phyloP scores from a whole-genome alignment of 2,113 vertebrate genomes.

The Panthera tigris region DNA sequence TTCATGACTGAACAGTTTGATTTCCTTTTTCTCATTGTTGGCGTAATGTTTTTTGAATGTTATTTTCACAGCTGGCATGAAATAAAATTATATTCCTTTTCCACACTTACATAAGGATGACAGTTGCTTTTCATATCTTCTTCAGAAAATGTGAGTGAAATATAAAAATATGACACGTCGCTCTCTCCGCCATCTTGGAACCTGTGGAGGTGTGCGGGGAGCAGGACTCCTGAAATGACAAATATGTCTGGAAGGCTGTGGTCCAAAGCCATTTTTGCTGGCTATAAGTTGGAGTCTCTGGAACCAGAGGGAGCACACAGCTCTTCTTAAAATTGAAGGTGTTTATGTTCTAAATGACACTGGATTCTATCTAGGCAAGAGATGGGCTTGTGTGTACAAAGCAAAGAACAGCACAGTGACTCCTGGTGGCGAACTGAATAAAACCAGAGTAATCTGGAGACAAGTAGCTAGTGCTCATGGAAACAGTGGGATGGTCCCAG shows the following conservation, averaged over 20 bases:
- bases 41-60: background rate
- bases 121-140: background rate
- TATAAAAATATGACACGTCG: background rate
- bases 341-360: background rate
- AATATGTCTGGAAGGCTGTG: background rate
- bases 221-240: background rate
- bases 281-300: background rate
- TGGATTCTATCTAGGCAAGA: background rate
- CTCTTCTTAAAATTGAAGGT: background rate
- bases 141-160: background rate
- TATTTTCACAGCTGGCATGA: conserved; percentile 27
- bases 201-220: background rate
- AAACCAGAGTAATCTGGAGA: background rate
- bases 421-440: background rate
- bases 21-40: background rate
- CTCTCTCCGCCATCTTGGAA: too few relatives aligned
- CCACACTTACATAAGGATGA: background rate
- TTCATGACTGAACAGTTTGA: background rate
- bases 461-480: background rate
- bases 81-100: background rate
- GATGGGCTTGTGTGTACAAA: background rate
- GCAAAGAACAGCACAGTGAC: background rate
- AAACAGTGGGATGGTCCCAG: background rate
- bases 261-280: background rate
- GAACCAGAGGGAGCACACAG: background rate